These are phyloP conservation scores for Alloplasta piceator DNA, from an alignment of 2,888 invertebrate genomes.

Conservation along the genomic window DNA sequence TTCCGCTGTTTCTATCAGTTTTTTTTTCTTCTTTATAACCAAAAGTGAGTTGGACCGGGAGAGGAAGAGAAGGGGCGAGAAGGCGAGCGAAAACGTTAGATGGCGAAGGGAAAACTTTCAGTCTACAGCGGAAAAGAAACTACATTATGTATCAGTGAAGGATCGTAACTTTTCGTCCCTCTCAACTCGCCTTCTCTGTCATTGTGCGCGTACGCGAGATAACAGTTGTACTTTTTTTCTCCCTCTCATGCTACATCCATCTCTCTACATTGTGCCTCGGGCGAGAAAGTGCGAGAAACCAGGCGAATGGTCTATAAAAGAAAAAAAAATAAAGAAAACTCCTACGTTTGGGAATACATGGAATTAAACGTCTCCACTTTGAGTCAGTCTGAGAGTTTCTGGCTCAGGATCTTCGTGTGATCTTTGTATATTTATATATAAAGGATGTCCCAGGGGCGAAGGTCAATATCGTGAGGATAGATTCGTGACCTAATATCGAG, in stretches of 20 bases:
- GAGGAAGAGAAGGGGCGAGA: slow-evolving; percentile 1
- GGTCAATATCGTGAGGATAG: too few species aligned
- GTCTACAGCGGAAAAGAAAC: slow-evolving; percentile 59
- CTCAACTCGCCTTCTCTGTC: slow-evolving; percentile 60
- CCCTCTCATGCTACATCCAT: slow-evolving; percentile 3
- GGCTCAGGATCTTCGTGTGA: slow-evolving; percentile 7
- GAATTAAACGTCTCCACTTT: slow-evolving; percentile 65
- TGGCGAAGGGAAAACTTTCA: slow-evolving; percentile 50
- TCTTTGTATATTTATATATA: slow-evolving; percentile 21
- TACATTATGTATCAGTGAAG: slow-evolving; percentile 67
- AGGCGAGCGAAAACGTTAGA: slow-evolving; percentile 12
- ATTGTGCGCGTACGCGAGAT: slow-evolving; percentile 28
- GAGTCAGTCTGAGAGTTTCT: slow-evolving; percentile 41
- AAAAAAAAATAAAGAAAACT: slow-evolving; percentile 46
- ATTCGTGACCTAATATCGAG: too few species aligned
- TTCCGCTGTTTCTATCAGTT: slow-evolving; percentile 21
- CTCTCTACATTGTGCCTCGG: slow-evolving; percentile 26
- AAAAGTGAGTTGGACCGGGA: background rate
- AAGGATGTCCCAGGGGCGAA: too few species aligned
- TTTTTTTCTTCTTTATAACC: background rate
- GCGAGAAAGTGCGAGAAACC: slow-evolving; percentile 9
- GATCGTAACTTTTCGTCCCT: slow-evolving; percentile 65
- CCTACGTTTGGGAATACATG: slow-evolving; percentile 61
- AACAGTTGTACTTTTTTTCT: slow-evolving; percentile 51
- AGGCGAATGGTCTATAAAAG: slow-evolving; percentile 3